Evolutionary conservation across 2,797 vertebrate species (phyloP), one percentile per base, ranked within the genome.

Genomic region (Dendrocincla fuliginosa): DNA sequence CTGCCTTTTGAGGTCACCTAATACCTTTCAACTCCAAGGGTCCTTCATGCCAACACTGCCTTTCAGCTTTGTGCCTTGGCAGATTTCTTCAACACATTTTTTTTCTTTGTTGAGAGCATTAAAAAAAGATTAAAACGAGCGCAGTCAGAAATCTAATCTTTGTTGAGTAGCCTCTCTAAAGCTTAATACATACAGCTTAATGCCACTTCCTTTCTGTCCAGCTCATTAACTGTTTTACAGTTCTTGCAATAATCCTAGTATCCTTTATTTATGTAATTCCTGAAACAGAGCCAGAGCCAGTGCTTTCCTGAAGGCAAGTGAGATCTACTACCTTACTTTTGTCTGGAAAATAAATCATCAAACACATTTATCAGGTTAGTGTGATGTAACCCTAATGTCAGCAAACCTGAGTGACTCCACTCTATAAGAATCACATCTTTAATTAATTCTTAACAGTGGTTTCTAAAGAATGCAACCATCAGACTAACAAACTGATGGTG

Each of bases 61-160:
- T 85, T 86, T 88, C 65, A 84, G 76, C 50, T 90, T 84, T 94
- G 46, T 78, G n/a, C 55, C 23, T 18, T 91, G 46, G 20, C 14
- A 17, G 55, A 47, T 53, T 87, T 95, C 75, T 89, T 87, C 68
- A 91, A 81, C 10, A 10, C 10, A 12, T 55, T 68, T 65, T 86
- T 85, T 73, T 76, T 17, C 57, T 74, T 86, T 53, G 14, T 63
- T 93, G 76, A 91, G 57, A 90, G 83, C 39, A 88, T 88, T 96
- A 86, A 7, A 80, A 76, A 90, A 77, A 85, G 79, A 94, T 95
- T 95, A 75, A 89, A 96, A 88, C 2, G 0, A 87, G 79, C 73
- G 92, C 79, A 81, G 76, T 90, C 95, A 94, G 53, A 90, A 91
- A 81, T 68, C 79, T 95, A 75, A 90, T 86, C 87, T 93, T 88